A percentile compares a stretch with the other conserved stretches of the same genome.
These are phyloP conservation scores for Dryococelus australis DNA, from an alignment of 2,888 invertebrate species.

Conservation along the genomic window DNA sequence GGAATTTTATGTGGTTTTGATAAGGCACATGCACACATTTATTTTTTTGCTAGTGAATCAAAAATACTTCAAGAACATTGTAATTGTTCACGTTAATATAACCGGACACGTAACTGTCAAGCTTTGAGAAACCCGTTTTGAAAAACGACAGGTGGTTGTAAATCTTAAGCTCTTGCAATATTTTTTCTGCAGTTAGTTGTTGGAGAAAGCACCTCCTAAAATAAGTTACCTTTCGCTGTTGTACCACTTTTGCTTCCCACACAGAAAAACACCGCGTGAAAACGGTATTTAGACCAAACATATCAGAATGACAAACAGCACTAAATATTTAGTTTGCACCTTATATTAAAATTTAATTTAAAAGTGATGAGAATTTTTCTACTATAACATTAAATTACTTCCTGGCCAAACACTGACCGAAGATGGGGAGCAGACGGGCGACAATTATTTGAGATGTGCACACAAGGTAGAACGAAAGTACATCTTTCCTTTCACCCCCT, in stretches of 20 bases:
- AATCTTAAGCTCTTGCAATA: too few species aligned
- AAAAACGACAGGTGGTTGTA: too few species aligned
- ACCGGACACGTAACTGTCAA: too few species aligned
- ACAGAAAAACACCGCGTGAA: neutral
- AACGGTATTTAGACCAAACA: neutral
- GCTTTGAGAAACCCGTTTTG: too few species aligned
- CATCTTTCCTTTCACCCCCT: constrained; percentile 9
- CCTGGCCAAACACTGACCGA: neutral
- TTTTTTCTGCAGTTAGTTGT: too few species aligned
- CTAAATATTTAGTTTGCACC: neutral
- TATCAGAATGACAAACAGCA: too few species aligned
- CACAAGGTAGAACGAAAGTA: neutral
- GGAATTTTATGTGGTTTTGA: too few species aligned
- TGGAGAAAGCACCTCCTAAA: neutral
- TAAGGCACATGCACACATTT: too few species aligned
- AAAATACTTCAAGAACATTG: too few species aligned
- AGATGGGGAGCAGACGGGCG: neutral
- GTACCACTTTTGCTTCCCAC: neutral
- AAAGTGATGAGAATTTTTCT: neutral
- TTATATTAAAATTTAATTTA: neutral
- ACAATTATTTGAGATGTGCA: neutral
- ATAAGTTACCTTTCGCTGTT: neutral
- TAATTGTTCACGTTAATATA: too few species aligned
- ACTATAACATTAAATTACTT: neutral
- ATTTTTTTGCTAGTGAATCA: too few species aligned